Base-by-base conservation (phyloP, 1,140 invertebrate species). In the Phymorhynchus buccinoides region DNA sequence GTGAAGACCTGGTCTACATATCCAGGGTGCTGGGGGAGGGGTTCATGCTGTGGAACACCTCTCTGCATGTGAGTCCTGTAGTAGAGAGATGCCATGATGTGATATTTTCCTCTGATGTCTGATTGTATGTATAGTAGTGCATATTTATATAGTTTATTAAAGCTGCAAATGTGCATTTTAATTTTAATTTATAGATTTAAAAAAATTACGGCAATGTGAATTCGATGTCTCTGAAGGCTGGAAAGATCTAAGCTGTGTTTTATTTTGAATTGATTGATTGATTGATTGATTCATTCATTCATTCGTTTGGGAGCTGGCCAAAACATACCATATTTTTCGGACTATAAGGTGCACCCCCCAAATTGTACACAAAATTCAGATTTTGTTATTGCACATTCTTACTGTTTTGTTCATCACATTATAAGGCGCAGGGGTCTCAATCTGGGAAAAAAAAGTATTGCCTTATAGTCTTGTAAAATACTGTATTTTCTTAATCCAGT, bases 1-100 rank as follows among this genome's bases (percentile, higher is more conserved):
- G 98, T 91, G 94, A 98, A 41, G 98, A 99, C 94, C 94, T 99
- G 85, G 96, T 96, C 1, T 98, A 96, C 91, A 97, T 98, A 88
- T 96, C 96, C 88, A 94, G 96, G 77, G 93, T 99, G 81, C 94
- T 99, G 35, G 95, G 96, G 86, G 95, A 97, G 91, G 97, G 96
- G 3, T 66, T 71, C 27, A 68, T 66, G 62, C 37, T 83, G 1
- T 42, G 37, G 35, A 41, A 44, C 22, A 73, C 42, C n/a, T 37
- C 62, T n/a, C 62, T 83, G 7, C 81, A 83, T 83, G 81, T 83
- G 44, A n/a, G 81, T 44, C 71, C 52, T 75, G 37, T 6, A 35
- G 6, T 7, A 41, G 30, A 37, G 37, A 3, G 7, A 6, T 16
- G 16, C 7, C 30, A 35, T 18, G 9, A 32, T 18, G 35, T 75